Evolutionary conservation across 1,140 invertebrate species (phyloP).

Genomic region (Macrotrachela quadricornifera): DNA sequence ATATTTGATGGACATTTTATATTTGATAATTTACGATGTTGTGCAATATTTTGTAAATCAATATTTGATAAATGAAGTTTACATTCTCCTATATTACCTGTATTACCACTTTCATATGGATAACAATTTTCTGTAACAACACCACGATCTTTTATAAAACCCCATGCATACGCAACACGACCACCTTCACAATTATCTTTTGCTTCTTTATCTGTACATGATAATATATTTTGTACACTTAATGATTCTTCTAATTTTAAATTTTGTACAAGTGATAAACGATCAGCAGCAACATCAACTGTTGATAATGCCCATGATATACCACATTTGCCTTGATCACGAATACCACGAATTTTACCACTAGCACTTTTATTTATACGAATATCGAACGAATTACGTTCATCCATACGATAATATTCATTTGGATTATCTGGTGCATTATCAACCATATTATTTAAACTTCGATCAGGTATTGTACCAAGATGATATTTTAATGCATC

Average conservation of each 20-base stretch:
- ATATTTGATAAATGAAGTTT: not conserved
- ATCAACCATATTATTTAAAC: not conserved
- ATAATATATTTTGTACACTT: constrained; percentile 4
- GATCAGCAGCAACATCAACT: constrained; percentile 5
- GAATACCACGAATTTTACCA: constrained; percentile 28
- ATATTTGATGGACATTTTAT: not conserved
- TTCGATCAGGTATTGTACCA: not conserved
- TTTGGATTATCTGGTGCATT: not conserved
- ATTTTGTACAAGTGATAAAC: constrained; percentile 2
- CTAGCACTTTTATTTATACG: constrained; percentile 46
- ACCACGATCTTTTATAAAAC: constrained; percentile 46
- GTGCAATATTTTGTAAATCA: not conserved
- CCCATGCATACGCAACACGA: constrained; percentile 68
- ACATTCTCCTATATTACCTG: constrained; percentile 13
- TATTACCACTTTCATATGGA: constrained; percentile 44
- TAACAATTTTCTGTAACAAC: constrained; percentile 58
- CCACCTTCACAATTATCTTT: constrained; percentile 38
- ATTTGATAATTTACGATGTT: not conserved
- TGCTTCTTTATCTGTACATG: not conserved
- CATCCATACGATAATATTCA: not conserved
- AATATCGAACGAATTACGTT: not conserved
- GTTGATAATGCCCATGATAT: constrained; percentile 71
- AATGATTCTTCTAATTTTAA: not conserved
- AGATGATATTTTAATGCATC: not conserved
- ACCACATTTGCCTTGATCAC: constrained; percentile 70